Conservation (phyloP, 2,113 vertebrate species). For the Osmerus mordax region DNA sequence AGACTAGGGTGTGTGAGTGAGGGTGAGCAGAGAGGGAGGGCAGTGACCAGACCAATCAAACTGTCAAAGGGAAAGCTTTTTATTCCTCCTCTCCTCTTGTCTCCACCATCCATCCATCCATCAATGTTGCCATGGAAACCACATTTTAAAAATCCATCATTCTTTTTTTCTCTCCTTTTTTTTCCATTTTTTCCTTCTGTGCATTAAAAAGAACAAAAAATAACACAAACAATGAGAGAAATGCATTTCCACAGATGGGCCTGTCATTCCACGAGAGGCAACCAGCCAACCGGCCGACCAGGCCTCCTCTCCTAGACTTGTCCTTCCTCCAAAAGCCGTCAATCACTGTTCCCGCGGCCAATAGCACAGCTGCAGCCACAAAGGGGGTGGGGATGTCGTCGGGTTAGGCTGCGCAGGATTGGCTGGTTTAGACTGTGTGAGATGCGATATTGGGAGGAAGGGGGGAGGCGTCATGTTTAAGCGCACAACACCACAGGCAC, state of each 20-base stretch:
- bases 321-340: slow-evolving; percentile 68
- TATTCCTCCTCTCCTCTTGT: slow-evolving; percentile 49
- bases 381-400: slow-evolving; percentile 42
- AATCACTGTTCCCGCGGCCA: slow-evolving; percentile 66
- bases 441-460: slow-evolving; percentile 64
- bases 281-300: slow-evolving; percentile 25
- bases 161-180: slow-evolving; percentile 38
- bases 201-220: slow-evolving; percentile 30
- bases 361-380: slow-evolving; percentile 65
- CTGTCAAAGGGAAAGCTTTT: slow-evolving; percentile 31
- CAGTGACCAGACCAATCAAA: background rate
- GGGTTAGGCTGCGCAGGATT: slow-evolving; percentile 66
- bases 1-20: too few relatives aligned
- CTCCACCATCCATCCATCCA: slow-evolving; percentile 12
- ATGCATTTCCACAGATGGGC: slow-evolving; percentile 21
- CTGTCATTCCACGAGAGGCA: slow-evolving; percentile 25
- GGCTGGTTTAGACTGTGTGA: slow-evolving; percentile 73
- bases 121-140: slow-evolving; percentile 20
- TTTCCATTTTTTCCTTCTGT: slow-evolving; percentile 41
- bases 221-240: slow-evolving; percentile 22
- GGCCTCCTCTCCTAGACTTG: slow-evolving; percentile 50
- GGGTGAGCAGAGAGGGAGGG: too few relatives aligned
- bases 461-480: slow-evolving; percentile 64
- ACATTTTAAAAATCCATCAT: slow-evolving; percentile 41
- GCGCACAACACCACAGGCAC: slow-evolving; percentile 55